phyloP scores from a whole-genome alignment of 1,140 invertebrate genomes.

The Tetramorium parvispinum region DNA sequence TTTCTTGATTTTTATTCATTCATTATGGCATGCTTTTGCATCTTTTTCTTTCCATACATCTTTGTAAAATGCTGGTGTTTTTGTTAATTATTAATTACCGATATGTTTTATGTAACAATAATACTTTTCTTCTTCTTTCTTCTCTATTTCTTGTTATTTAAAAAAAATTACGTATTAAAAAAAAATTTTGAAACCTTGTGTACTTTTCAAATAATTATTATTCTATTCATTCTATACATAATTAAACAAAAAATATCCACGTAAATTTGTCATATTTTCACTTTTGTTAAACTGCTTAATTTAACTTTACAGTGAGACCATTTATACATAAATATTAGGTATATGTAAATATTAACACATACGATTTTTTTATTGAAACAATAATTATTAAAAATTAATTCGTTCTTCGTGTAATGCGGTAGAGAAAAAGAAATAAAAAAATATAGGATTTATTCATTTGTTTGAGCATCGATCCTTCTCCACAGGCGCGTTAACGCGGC shows the following conservation, averaged over 20 bases:
- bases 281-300: background rate
- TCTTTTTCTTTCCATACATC: background rate
- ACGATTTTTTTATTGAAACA: background rate
- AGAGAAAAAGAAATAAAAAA: conserved; percentile 22
- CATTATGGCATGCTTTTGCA: background rate
- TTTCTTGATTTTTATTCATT: background rate
- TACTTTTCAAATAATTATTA: background rate
- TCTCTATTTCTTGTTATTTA: background rate
- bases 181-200: background rate
- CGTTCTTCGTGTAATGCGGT: background rate
- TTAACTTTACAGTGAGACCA: background rate
- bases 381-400: background rate
- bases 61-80: background rate
- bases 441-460: conserved; percentile 8
- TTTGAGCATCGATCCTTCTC: background rate
- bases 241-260: background rate
- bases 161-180: background rate
- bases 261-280: background rate
- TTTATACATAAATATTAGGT: background rate
- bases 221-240: background rate
- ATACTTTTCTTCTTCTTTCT: background rate
- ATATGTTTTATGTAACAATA: background rate
- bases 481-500: background rate
- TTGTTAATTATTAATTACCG: background rate
- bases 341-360: background rate